Percentiles rank a stretch among this genome's conserved stretches.
phyloP scores from a whole-genome alignment of 2,888 invertebrate species.

The Crepidodera aurea region DNA sequence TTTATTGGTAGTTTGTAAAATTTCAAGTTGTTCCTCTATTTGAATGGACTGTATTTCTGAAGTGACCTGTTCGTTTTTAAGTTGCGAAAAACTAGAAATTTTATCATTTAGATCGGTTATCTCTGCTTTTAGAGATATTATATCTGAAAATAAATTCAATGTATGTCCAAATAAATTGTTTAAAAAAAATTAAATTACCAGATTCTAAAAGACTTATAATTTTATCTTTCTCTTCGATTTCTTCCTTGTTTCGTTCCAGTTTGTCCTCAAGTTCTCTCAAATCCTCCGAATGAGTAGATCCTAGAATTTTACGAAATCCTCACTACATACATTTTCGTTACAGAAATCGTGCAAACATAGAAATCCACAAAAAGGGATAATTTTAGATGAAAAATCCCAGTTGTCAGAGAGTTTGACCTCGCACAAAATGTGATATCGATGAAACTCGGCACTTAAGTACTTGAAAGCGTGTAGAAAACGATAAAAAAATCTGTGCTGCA shows the following conservation, averaged over 20 bases:
- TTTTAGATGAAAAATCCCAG: too few species aligned
- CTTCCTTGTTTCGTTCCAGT: slow-evolving; percentile 43
- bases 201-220: slow-evolving; percentile 50
- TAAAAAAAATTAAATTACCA: slow-evolving; percentile 42
- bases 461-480: too few species aligned
- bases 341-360: too few species aligned
- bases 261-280: slow-evolving; percentile 50
- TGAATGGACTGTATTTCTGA: slow-evolving; percentile 82
- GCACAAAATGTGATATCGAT: too few species aligned
- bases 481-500: too few species aligned
- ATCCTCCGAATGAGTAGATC: slow-evolving; percentile 49
- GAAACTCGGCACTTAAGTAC: too few species aligned
- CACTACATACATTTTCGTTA: too few species aligned
- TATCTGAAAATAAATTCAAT: slow-evolving; percentile 57
- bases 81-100: slow-evolving; percentile 68
- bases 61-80: slow-evolving; percentile 75
- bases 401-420: too few species aligned
- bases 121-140: slow-evolving; percentile 69
- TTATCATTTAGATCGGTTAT: slow-evolving; percentile 69
- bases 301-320: slow-evolving; percentile 39
- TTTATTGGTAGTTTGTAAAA: slow-evolving; percentile 64
- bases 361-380: too few species aligned
- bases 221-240: slow-evolving; percentile 50
- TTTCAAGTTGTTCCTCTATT: slow-evolving; percentile 77
- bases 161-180: neutral